A percentile compares a stretch with the other conserved stretches of the same genome.
Evolutionary conservation across 1,140 invertebrate species (phyloP).

Genomic region (Vanessa tameamea): DNA sequence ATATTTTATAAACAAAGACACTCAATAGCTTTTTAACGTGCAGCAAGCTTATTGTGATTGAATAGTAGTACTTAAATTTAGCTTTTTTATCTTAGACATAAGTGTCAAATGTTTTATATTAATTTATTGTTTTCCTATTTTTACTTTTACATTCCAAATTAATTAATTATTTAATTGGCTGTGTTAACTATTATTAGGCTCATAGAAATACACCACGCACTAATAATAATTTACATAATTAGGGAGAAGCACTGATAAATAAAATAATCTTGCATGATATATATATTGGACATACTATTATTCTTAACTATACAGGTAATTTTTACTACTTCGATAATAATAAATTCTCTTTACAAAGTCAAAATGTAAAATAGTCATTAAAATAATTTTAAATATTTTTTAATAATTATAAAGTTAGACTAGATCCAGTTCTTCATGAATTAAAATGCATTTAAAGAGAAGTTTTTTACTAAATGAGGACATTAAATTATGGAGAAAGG

Average conservation of each 20-base stretch:
- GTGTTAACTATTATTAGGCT: slow-evolving; percentile 43
- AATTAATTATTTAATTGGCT: slow-evolving; percentile 54
- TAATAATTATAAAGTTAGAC: slow-evolving; percentile 5
- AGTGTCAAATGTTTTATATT: slow-evolving; percentile 57
- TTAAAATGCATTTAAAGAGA: slow-evolving; percentile 1
- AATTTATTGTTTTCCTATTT: slow-evolving; percentile 53
- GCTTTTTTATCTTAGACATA: slow-evolving; percentile 74
- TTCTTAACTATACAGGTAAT: neutral
- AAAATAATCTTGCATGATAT: slow-evolving; percentile 11
- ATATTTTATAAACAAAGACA: slow-evolving; percentile 48
- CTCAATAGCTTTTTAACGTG: slow-evolving; percentile 62
- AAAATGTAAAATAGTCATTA: slow-evolving; percentile 10
- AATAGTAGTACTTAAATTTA: slow-evolving; percentile 73
- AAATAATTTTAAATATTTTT: slow-evolving; percentile 4
- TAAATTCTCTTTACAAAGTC: slow-evolving; percentile 3
- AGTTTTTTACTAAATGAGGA: neutral
- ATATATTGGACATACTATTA: slow-evolving; percentile 9
- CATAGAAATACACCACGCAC: slow-evolving; percentile 15
- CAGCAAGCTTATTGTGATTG: slow-evolving; percentile 75
- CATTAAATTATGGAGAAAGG: neutral
- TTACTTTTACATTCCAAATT: slow-evolving; percentile 75
- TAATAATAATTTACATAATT: slow-evolving; percentile 16
- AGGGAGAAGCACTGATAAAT: slow-evolving; percentile 1
- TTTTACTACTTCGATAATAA: neutral
- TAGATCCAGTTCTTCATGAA: neutral